These are phyloP conservation scores for Strigops habroptila DNA, from an alignment of 2,113 vertebrate species.

Conservation along the genomic window DNA sequence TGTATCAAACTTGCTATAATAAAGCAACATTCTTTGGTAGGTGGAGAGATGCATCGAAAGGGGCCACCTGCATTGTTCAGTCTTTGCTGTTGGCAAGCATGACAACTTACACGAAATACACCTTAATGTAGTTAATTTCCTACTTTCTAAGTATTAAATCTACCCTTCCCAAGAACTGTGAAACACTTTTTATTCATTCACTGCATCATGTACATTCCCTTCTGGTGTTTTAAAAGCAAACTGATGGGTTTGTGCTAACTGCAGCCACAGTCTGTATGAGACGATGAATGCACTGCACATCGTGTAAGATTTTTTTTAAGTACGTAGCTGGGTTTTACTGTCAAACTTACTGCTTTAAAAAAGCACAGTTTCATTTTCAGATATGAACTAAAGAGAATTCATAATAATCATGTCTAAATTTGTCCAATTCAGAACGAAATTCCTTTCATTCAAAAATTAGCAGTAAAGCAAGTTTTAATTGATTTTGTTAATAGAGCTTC, in stretches of 20 bases:
- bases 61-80: background rate
- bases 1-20: background rate
- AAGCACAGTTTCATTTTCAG: background rate
- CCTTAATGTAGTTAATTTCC: background rate
- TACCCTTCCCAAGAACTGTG: background rate
- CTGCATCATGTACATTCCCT: background rate
- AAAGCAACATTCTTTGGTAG: background rate
- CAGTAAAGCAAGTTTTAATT: background rate
- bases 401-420: background rate
- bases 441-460: background rate
- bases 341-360: background rate
- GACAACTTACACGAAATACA: background rate
- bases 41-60: background rate
- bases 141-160: background rate
- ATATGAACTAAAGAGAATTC: background rate
- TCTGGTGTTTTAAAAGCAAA: background rate
- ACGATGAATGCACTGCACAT: rapidly evolving
- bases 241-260: background rate
- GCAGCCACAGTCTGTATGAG: background rate
- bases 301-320: background rate
- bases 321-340: background rate
- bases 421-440: background rate
- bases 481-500: background rate
- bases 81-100: background rate
- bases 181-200: background rate